phyloP scores from a whole-genome alignment of 2,797 vertebrate species.

The Brachyalestes nurse region DNA sequence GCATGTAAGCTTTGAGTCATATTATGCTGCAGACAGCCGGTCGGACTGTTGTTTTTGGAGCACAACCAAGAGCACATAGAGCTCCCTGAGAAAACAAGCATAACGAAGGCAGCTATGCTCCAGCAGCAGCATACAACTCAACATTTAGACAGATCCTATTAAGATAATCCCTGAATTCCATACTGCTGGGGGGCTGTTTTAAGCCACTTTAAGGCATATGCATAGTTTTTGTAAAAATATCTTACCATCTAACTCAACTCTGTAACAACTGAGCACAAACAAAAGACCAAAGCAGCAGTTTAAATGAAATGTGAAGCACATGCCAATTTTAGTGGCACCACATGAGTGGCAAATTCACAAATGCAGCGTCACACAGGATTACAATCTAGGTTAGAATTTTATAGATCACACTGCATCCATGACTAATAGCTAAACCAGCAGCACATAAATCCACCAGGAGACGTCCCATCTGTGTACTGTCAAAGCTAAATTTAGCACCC shows the following conservation, averaged over 20 bases:
- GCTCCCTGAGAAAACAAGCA: conserved; percentile 16
- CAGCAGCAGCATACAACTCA: conserved; percentile 44
- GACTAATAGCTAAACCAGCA: background rate
- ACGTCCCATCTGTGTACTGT: conserved; percentile 28
- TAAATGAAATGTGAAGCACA: background rate
- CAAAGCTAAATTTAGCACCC: conserved; percentile 16
- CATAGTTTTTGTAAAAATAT: background rate
- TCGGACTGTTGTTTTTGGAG: conserved; percentile 35
- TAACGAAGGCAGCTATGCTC: conserved; percentile 12
- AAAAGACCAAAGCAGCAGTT: background rate
- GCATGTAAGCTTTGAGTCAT: conserved; percentile 28
- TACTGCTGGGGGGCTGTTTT: conserved; percentile 3
- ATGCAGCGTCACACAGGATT: background rate
- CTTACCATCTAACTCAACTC: background rate
- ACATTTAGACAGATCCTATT: conserved; percentile 73
- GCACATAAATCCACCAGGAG: conserved; percentile 1
- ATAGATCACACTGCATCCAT: background rate
- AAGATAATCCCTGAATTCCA: conserved; percentile 71
- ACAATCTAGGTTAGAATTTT: background rate
- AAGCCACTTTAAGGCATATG: background rate
- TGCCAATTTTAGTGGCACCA: background rate
- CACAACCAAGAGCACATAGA: conserved; percentile 38
- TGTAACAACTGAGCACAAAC: background rate
- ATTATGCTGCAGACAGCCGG: conserved; percentile 21
- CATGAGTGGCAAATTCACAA: background rate